These are phyloP conservation scores for Drosophila nannoptera DNA, from an alignment of 1,140 invertebrate genomes.

Conservation along the genomic window DNA sequence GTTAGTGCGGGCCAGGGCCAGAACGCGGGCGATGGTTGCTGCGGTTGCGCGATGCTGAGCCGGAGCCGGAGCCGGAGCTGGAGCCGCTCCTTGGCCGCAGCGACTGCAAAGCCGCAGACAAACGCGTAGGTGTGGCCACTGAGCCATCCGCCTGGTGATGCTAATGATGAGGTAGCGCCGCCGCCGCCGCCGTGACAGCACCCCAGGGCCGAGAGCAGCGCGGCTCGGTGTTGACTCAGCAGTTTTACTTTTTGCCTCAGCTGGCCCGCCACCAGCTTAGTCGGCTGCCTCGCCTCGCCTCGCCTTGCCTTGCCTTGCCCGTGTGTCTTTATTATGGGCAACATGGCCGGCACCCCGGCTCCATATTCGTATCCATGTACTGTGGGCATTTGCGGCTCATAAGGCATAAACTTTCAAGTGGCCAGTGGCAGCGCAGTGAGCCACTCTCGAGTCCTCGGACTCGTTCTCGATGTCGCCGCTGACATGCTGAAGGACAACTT, in stretches of 20 bases:
- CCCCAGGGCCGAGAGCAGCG: conserved; percentile 31
- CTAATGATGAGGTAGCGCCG: conserved; percentile 64
- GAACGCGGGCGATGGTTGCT: conserved; percentile 28
- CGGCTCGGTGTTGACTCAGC: conserved; percentile 67
- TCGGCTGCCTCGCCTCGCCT: conserved; percentile 27
- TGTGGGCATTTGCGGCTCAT: conserved; percentile 76
- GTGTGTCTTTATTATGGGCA: conserved; percentile 67
- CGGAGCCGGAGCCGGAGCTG: conserved; percentile 22
- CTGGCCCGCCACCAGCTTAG: conserved; percentile 45
- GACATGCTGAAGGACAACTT: conserved; percentile 75
- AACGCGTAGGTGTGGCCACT: conserved; percentile 58
- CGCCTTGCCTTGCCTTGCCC: conserved; percentile 19
- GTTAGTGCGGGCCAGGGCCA: conserved; percentile 46
- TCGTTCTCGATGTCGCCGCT: conserved; percentile 22
- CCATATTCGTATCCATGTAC: conserved; percentile 58
- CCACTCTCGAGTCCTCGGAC: conserved; percentile 13
- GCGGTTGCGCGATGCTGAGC: conserved; percentile 44
- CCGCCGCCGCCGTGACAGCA: conserved; percentile 20
- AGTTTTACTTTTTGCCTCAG: conserved; percentile 37
- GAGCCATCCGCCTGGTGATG: conserved; percentile 43
- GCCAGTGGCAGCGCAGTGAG: conserved; percentile 47
- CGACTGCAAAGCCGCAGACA: conserved; percentile 65
- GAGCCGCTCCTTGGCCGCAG: conserved; percentile 64
- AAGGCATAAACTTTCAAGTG: conserved; percentile 78
- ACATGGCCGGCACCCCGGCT: not conserved